Base-by-base conservation (phyloP, 2,888 invertebrate genomes). In the Pristionchus entomophagus region DNA sequence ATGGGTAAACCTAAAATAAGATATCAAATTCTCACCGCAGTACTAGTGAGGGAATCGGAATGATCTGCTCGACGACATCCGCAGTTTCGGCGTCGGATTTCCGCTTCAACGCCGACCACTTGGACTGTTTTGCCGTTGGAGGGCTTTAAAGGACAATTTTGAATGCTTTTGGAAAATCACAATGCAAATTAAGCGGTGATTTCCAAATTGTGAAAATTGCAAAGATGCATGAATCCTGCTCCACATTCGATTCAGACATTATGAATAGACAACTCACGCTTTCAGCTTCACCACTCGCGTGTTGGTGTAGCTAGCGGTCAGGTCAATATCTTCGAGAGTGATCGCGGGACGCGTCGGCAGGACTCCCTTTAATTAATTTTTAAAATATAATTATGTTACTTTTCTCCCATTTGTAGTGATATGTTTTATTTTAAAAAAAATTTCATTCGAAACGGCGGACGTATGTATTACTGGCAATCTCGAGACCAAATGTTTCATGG, bases 21-120 rank as follows among this genome's bases (percentile, higher is more conserved):
- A n/a, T n/a, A n/a, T n/a, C n/a, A 6, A 78, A 29, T 26, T 17
- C 26, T 80, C 32, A 90, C 89, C 90, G 87, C 38, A 90, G 56
- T 51, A 91, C 89, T 35, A 91, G 59, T 2, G 90, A 88, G 4
- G 91, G 91, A 62, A 87, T 85, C 2, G 88, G 87, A 2, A 89
- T 83, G 29, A 89, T 88, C 41, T 88, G 85, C 17, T 88, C 73
- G 49, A 84, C 38, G 29, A 49, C 65, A 41, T 84, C 84, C 12
- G 32, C 32, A n/a, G 59, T 14, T 45, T 69, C 84, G 14, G 84
- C 35, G 6, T 84, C 84, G 0, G 84, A 84, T 69, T 53, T 84
- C 14, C 87, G 41, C 38, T 84, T 87, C 41, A 82, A 32, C 12
- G 86, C 87, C 84, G 87, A 86, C 62, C 87, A 59, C 78, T 51